A percentile compares a stretch with the other conserved stretches of the same genome.
These are phyloP conservation scores for Pterocles orientalis DNA, from an alignment of 2,113 vertebrate species.

Conservation along the genomic window DNA sequence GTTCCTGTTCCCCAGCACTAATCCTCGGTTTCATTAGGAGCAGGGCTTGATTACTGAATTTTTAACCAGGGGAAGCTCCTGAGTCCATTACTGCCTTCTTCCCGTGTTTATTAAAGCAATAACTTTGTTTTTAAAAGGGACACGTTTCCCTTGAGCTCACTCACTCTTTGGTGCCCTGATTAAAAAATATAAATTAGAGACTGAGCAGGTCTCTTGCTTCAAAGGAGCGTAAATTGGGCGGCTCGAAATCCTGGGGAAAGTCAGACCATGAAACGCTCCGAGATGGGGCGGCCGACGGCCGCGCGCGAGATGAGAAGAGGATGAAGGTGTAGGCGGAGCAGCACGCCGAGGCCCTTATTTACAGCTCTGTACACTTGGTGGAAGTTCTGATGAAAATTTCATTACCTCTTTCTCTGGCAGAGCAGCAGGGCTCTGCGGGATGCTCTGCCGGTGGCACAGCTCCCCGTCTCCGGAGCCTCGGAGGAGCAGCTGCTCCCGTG, in stretches of 20 bases:
- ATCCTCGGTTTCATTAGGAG: slow-evolving; percentile 19
- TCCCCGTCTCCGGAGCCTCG: not conserved
- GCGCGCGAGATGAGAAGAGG: not conserved
- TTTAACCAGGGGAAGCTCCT: slow-evolving; percentile 41
- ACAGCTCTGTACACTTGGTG: not conserved
- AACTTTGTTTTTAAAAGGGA: slow-evolving; percentile 67
- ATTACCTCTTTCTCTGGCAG: not conserved
- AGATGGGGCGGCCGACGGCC: not conserved
- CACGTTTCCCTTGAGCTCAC: slow-evolving; percentile 32
- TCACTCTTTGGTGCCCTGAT: slow-evolving; percentile 34
- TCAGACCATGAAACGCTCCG: not conserved
- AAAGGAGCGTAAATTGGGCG: not conserved
- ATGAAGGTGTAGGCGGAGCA: not conserved
- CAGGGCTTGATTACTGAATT: not conserved
- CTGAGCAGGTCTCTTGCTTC: not conserved
- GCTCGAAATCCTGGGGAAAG: not conserved
- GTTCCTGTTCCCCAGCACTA: not conserved
- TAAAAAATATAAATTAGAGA: slow-evolving; percentile 67
- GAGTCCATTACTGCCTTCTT: not conserved
- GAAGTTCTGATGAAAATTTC: not conserved
- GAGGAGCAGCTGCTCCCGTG: not conserved
- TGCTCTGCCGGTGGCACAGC: not conserved
- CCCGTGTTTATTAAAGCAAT: slow-evolving; percentile 71
- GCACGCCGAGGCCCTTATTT: not conserved
- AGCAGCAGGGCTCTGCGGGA: not conserved